Evolutionary conservation across 2,797 vertebrate genomes (phyloP).

Genomic region (Microcaecilia unicolor): DNA sequence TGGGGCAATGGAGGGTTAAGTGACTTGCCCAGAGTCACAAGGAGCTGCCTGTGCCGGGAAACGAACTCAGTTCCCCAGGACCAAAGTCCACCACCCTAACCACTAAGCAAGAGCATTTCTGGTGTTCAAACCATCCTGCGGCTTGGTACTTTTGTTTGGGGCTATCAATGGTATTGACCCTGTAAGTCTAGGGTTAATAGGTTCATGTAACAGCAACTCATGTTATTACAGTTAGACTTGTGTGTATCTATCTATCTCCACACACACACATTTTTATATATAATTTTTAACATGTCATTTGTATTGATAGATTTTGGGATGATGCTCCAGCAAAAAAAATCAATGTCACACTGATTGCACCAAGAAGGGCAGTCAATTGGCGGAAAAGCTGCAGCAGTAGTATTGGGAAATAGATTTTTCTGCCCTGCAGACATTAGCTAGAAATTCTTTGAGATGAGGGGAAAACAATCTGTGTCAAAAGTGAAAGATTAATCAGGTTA

Average conservation of each 20-base stretch:
- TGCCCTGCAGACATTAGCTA: constrained; percentile 66
- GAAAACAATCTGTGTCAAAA: constrained; percentile 54
- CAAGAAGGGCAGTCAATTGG: constrained; percentile 79
- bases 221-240: constrained; percentile 3
- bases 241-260: no score
- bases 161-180: no score
- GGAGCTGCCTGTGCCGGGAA: no score
- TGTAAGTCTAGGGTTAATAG: constrained; percentile 16
- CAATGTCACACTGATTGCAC: constrained; percentile 74
- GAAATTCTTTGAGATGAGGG: constrained; percentile 59
- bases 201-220: constrained; percentile 5
- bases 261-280: no score
- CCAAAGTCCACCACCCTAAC: no score
- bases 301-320: constrained; percentile 81
- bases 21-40: no score
- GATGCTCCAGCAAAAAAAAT: constrained; percentile 68
- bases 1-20: no score
- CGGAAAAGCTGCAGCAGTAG: constrained; percentile 65
- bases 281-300: constrained; percentile 52
- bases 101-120: no score
- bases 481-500: constrained; percentile 59
- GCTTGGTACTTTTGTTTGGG: no score
- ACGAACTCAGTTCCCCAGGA: no score
- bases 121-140: no score
- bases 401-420: constrained; percentile 90